A percentile compares a stretch with the other conserved stretches of the same genome.
phyloP scores from a whole-genome alignment of 2,797 vertebrate species.

The Botia kubotai region DNA sequence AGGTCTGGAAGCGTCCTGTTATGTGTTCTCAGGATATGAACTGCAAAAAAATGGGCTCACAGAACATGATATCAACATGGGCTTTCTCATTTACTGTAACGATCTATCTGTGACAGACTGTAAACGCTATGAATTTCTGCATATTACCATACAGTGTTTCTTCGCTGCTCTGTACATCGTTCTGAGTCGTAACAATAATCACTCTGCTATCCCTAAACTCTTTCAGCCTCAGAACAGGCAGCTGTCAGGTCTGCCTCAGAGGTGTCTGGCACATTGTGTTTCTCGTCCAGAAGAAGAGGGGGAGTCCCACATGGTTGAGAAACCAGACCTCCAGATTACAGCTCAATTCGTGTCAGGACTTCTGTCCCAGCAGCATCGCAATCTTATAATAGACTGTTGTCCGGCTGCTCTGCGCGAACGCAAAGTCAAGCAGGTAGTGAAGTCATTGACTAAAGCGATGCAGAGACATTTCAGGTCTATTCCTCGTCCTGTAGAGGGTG shows the following conservation, averaged over 20 bases:
- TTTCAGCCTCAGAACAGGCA: slow-evolving; percentile 65
- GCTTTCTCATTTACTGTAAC: slow-evolving; percentile 81
- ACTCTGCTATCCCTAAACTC: slow-evolving; percentile 68
- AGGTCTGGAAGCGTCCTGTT: slow-evolving; percentile 76
- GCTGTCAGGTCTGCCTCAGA: slow-evolving; percentile 11
- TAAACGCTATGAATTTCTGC: slow-evolving; percentile 82
- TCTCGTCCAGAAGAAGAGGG: slow-evolving; percentile 18
- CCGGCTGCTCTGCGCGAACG: slow-evolving; percentile 62
- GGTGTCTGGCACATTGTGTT: slow-evolving; percentile 71
- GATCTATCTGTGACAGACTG: slow-evolving; percentile 59
- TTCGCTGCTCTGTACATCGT: slow-evolving; percentile 83
- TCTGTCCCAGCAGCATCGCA: slow-evolving; percentile 75
- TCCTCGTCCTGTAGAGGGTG: slow-evolving; percentile 78
- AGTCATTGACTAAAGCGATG: slow-evolving; percentile 80
- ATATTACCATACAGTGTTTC: slow-evolving; percentile 88
- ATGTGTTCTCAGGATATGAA: slow-evolving; percentile 78
- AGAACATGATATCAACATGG: slow-evolving; percentile 77
- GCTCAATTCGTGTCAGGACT: slow-evolving; percentile 86
- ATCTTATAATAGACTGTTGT: slow-evolving; percentile 71
- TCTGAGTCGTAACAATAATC: slow-evolving; percentile 64
- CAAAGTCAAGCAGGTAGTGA: slow-evolving; percentile 70
- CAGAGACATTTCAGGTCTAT: slow-evolving; percentile 84
- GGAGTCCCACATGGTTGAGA: slow-evolving; percentile 65
- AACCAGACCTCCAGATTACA: slow-evolving; percentile 81
- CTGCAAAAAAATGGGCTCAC: slow-evolving; percentile 74